These are phyloP conservation scores for Ophonus ardosiacus DNA, from an alignment of 2,888 invertebrate genomes.

Conservation along the genomic window DNA sequence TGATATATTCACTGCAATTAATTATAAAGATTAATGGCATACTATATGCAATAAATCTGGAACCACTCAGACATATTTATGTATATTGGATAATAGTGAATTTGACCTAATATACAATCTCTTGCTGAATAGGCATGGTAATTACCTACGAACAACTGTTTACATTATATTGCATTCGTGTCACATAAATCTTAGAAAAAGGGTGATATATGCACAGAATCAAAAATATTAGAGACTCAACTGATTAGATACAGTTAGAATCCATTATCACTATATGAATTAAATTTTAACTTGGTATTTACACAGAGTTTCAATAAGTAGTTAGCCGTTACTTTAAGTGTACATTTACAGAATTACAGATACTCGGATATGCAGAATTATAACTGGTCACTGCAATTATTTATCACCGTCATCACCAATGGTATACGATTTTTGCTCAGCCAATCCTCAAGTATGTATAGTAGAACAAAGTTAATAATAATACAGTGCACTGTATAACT, in stretches of 20 bases:
- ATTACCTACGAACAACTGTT: neutral
- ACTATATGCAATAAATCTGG: neutral
- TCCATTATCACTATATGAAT: neutral
- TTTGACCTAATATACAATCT: neutral
- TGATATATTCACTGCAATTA: neutral
- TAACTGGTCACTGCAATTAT: too few species aligned
- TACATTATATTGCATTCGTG: neutral
- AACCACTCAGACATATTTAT: neutral
- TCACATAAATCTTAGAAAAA: neutral
- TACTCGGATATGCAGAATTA: too few species aligned
- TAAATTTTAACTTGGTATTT: too few species aligned
- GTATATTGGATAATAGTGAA: neutral
- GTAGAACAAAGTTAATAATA: too few species aligned
- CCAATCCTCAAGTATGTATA: too few species aligned
- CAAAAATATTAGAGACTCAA: neutral
- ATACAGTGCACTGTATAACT: too few species aligned
- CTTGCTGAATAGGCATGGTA: neutral
- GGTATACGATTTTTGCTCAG: too few species aligned
- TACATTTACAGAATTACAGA: too few species aligned
- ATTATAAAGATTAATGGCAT: neutral
- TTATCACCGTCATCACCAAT: too few species aligned
- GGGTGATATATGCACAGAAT: neutral
- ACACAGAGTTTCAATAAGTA: too few species aligned
- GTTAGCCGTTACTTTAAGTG: too few species aligned
- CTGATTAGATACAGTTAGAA: neutral